Base-by-base conservation (phyloP, 1,140 invertebrate genomes). In the Riptortus pedestris region DNA sequence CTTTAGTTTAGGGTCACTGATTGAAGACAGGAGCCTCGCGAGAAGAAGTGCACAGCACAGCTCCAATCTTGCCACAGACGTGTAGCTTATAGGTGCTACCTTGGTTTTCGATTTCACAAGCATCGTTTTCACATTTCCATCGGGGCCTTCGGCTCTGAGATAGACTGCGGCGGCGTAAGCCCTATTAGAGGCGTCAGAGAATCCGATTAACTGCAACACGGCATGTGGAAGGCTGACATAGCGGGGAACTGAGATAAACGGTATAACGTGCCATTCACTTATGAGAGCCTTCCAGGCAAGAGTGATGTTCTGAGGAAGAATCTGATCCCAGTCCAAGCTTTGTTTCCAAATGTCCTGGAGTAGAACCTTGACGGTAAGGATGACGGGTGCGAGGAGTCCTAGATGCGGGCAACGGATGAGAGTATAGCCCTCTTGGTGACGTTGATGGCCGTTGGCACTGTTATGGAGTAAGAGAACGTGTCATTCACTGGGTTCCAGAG, bases 101-200 rank as follows among this genome's bases (percentile, higher is more conserved):
- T 38, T 38, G 16, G 33, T 38, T 38, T 38, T 38, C 16, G 33
- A 7, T 16, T 38, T 38, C 33, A 38, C 7, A 38, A 38, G 33
- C 33, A 16, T 9, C 33, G 16, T 16, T 7, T 16, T 9, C 16
- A 16, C 33, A n/a, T n/a, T n/a, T n/a, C 5, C 7, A 9, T 20
- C 38, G 18, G n/a, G 31, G 33, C 3, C 7, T 3, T 3, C 24
- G 18, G 7, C 38, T 57, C 52, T 67, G 33, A 62, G 71, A 73
- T 33, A 71, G 22, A 11, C 67, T 69, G 11, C n/a, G n/a, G 69
- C 70, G 0, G 66, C 69, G 51, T 73, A 73, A 9, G 68, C 72
- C 24, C 29, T 55, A 27, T 64, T 58, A 7, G 70, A 70, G 38
- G 70, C 70, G 64, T 72, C 70, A 18, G 61, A 65, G 62, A 73